A percentile compares a stretch with the other conserved stretches of the same genome.
These are phyloP conservation scores for Parambassis ranga DNA, from an alignment of 2,797 vertebrate genomes.

Conservation along the genomic window DNA sequence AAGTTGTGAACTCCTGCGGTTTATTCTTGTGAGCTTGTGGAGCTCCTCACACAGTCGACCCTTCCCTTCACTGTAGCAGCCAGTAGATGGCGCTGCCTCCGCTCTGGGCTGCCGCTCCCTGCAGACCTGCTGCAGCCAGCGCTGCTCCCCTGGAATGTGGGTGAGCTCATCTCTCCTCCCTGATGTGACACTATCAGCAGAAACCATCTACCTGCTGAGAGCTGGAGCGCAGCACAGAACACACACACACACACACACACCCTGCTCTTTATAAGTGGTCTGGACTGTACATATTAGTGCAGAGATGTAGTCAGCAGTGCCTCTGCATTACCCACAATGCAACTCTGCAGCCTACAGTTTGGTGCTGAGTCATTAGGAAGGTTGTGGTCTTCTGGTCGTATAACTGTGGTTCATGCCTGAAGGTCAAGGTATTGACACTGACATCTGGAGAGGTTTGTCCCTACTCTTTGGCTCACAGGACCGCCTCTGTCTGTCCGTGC, in stretches of 20 bases:
- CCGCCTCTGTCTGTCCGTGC: neutral
- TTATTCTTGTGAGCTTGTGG: too few relatives aligned
- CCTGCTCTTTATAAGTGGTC: neutral
- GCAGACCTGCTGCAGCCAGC: neutral
- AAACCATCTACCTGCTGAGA: slow-evolving; percentile 15
- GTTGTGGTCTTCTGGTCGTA: too few relatives aligned
- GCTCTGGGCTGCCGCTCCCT: neutral
- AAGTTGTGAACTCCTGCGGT: too few relatives aligned
- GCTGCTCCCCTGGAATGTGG: slow-evolving; percentile 28
- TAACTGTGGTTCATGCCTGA: too few relatives aligned
- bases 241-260: neutral
- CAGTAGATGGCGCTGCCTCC: slow-evolving; percentile 20
- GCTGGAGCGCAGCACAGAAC: neutral
- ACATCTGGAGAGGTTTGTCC: neutral
- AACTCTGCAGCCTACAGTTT: too few relatives aligned
- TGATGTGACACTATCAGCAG: slow-evolving; percentile 33
- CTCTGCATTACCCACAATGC: too few relatives aligned
- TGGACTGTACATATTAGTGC: neutral
- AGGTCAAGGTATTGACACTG: too few relatives aligned
- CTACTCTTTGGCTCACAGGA: neutral
- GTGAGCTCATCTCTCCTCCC: slow-evolving; percentile 16
- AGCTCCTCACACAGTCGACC: neutral
- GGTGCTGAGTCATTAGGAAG: too few relatives aligned
- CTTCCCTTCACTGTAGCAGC: neutral
- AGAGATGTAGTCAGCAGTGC: neutral